Evolutionary conservation across 2,113 vertebrate species (phyloP).

Genomic region (Corydoras sp.): DNA sequence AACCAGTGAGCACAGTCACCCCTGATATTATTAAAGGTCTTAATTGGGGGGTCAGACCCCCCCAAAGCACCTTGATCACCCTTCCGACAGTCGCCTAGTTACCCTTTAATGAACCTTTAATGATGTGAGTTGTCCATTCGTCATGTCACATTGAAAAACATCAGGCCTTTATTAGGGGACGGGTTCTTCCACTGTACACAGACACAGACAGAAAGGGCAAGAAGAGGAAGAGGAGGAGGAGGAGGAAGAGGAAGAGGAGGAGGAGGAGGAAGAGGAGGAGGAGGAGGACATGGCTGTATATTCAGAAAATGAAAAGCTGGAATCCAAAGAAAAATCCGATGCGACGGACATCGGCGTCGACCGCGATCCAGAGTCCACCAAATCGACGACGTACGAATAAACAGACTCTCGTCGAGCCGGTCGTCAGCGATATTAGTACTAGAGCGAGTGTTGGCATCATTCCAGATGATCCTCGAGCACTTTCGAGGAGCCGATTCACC

Average conservation of each 20-base stretch:
- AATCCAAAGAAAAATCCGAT: conserved; percentile 21
- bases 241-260: no score
- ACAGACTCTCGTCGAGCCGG: conserved; percentile 69
- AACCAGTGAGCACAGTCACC: no score
- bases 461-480: no score
- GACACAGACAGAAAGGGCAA: conserved; percentile 67
- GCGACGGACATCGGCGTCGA: no score
- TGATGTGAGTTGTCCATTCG: conserved; percentile 67
- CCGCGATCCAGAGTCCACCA: no score
- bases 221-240: not conserved
- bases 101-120: conserved; percentile 52
- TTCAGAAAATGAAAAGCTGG: conserved; percentile 53
- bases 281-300: conserved; percentile 59
- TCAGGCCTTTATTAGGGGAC: conserved; percentile 72
- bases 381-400: conserved; percentile 61
- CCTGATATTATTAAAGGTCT: no score
- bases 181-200: conserved; percentile 73
- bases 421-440: conserved; percentile 65
- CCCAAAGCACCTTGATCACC: no score
- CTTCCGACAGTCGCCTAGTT: conserved; percentile 63
- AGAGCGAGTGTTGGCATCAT: conserved; percentile 59
- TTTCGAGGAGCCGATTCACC: no score
- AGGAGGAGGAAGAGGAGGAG: conserved; percentile 36
- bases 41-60: no score
- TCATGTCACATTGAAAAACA: conserved; percentile 70